These are phyloP conservation scores for Plebejus argus DNA, from an alignment of 2,888 invertebrate species.

Conservation along the genomic window DNA sequence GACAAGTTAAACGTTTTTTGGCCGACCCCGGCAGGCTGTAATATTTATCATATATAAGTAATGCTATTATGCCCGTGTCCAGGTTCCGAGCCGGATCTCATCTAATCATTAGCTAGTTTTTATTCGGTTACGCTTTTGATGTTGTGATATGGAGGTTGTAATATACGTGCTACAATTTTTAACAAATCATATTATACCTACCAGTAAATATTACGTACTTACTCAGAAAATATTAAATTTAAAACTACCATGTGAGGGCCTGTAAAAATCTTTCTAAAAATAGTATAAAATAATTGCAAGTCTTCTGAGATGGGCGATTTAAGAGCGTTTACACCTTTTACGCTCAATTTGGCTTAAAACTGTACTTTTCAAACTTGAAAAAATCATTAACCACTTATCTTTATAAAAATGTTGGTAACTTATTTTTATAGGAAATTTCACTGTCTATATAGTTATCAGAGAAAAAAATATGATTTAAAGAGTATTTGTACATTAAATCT, in stretches of 20 bases:
- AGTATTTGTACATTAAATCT: no score
- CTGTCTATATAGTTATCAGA: no score
- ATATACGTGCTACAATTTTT: background rate
- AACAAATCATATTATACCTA: background rate
- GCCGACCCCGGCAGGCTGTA: slow-evolving; percentile 68
- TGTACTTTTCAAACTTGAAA: no score
- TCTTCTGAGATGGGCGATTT: slow-evolving; percentile 59
- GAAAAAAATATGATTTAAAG: no score
- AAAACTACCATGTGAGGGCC: background rate
- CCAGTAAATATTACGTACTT: background rate
- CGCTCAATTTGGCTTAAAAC: no score
- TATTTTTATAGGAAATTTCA: no score
- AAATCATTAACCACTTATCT: no score
- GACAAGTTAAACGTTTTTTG: slow-evolving; percentile 81
- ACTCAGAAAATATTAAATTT: background rate
- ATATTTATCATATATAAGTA: slow-evolving; percentile 78
- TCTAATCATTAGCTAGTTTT: slow-evolving; percentile 29
- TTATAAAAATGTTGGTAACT: no score
- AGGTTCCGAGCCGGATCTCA: slow-evolving; percentile 42
- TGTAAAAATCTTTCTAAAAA: background rate
- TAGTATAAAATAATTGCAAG: background rate
- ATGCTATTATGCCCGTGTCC: slow-evolving; percentile 66
- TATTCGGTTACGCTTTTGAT: slow-evolving; percentile 22
- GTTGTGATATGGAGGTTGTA: background rate
- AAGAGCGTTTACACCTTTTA: no score